Base-by-base conservation (phyloP, 1,140 invertebrate species). In the Atopsyche davidsoni region DNA sequence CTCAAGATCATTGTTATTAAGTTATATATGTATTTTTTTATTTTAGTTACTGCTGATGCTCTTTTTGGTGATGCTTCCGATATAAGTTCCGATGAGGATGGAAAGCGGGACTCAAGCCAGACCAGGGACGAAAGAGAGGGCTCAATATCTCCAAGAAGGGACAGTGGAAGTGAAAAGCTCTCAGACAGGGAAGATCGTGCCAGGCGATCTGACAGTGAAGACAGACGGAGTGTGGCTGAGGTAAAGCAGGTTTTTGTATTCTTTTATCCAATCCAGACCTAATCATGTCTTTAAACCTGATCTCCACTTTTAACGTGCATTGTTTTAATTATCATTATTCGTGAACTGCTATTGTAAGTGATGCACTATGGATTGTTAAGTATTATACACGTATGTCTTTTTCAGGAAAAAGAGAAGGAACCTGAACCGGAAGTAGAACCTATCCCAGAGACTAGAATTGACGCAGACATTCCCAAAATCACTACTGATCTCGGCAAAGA, bases 381-480 rank as follows among this genome's bases (percentile, higher is more conserved):
- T 22, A 42, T 32, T 46, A 53, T 55, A 34, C 50, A 38, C 48
- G 22, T n/a, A 39, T 32, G n/a, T n/a, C n/a, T n/a, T n/a, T n/a
- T n/a, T n/a, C n/a, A 59, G 70, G 75, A 76, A 62, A 50, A 17
- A 1, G 45, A 79, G 46, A 77, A 81, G 32, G 80, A 82, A 42
- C 81, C 83, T 60, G 83, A 87, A 60, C 79, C 83, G 59, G 84
- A 86, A 59, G 81, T 83, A 34, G 84, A 89, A 58, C 83, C 82
- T 13, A 77, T 84, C 17, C 91, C 90, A 21, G 93, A 97, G 73
- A 96, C 93, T 0, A 76, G 90, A 61, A 97, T 97, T 45, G 93
- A 97, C 64, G 93, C 96, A 0, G 92, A 96, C 73, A 96, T 97
- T 63, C 94, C 95, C 1, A 89, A 93, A 70, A 96, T 98, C 54